These are phyloP conservation scores for Diarsia rubi DNA, from an alignment of 2,888 invertebrate species.

Conservation along the genomic window DNA sequence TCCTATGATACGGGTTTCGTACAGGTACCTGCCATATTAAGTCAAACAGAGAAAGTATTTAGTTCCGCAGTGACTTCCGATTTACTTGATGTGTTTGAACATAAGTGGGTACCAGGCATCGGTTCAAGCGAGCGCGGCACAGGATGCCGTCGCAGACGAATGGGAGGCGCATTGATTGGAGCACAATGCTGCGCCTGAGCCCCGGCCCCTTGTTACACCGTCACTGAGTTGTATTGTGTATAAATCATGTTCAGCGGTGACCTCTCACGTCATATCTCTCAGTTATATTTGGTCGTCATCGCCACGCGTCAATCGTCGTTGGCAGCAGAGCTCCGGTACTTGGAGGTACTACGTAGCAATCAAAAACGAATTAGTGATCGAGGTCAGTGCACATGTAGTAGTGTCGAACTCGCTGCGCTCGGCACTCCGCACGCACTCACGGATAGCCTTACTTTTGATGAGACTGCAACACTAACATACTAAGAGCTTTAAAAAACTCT, in stretches of 20 bases:
- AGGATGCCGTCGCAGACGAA: slow-evolving; percentile 9
- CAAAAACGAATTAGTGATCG: slow-evolving; percentile 54
- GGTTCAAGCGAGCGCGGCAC: slow-evolving; percentile 8
- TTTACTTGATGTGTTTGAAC: slow-evolving; percentile 6
- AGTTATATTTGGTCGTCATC: not conserved
- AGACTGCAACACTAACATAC: not conserved
- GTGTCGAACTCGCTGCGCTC: slow-evolving; percentile 2
- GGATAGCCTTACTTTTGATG: slow-evolving; percentile 5
- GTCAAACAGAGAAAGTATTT: not conserved
- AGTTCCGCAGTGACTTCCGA: not conserved
- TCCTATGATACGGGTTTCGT: not conserved
- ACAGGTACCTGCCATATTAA: not conserved
- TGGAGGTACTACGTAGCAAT: slow-evolving; percentile 29
- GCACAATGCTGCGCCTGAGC: slow-evolving; percentile 32
- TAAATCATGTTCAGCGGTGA: not conserved
- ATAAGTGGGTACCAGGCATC: not conserved
- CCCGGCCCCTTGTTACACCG: not conserved
- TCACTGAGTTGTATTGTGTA: not conserved
- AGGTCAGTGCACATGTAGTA: slow-evolving; percentile 36
- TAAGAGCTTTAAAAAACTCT: not conserved
- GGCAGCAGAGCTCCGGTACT: slow-evolving; percentile 1
- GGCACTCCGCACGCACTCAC: not conserved
- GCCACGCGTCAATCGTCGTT: not conserved
- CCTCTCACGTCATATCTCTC: slow-evolving; percentile 14
- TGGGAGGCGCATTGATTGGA: slow-evolving; percentile 21